Evolutionary conservation across 2,797 vertebrate species (phyloP).

Genomic region (Xenentodon cancila): DNA sequence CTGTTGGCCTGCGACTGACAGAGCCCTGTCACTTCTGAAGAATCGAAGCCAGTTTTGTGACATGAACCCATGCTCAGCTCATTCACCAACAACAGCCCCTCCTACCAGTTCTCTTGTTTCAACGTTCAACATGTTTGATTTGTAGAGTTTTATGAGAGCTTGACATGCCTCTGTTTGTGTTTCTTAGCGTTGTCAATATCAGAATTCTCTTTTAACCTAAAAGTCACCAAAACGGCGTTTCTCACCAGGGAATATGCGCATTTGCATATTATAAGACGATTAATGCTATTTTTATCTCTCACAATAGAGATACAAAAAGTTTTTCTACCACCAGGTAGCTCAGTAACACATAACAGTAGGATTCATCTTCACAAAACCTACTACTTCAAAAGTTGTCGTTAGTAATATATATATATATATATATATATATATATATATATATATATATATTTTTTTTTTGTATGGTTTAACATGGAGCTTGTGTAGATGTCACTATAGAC

Average conservation of each 20-base stretch:
- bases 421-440: no score
- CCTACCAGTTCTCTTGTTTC: conserved; percentile 8
- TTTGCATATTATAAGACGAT: neutral
- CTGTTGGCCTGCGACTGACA: conserved; percentile 71
- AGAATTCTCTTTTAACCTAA: no score
- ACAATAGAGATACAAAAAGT: no score
- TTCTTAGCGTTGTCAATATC: no score
- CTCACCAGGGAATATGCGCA: neutral
- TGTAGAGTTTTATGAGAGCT: conserved; percentile 18
- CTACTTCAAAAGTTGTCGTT: neutral
- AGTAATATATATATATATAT: no score
- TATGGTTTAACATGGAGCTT: neutral
- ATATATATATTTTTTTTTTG: no score
- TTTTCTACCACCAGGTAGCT: no score
- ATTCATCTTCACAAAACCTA: neutral
- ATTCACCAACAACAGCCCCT: conserved; percentile 8
- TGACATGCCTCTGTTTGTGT: neutral
- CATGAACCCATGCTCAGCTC: conserved; percentile 15
- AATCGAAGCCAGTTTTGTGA: conserved; percentile 30
- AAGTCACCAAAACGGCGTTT: no score
- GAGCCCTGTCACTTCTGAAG: conserved; percentile 57
- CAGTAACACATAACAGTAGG: neutral
- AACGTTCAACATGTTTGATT: conserved; percentile 9
- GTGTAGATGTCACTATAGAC: no score
- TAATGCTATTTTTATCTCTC: neutral